Conservation (phyloP, 2,797 vertebrate genomes). For the Ctenosaura bakeri region DNA sequence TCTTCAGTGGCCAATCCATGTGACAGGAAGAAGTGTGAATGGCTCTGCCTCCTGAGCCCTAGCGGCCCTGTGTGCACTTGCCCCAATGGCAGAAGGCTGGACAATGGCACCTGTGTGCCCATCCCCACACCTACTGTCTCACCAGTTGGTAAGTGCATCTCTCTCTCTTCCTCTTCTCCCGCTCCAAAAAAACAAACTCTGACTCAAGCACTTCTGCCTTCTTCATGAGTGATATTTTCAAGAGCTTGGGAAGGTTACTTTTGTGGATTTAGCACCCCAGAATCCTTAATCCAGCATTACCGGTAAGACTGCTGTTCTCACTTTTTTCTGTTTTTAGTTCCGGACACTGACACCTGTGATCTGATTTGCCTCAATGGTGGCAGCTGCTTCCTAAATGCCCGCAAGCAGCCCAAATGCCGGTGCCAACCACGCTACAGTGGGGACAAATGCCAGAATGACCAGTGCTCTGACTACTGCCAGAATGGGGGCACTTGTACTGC, state of each 20-base stretch:
- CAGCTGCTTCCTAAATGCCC: constrained; percentile 95
- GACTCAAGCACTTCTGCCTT: not conserved
- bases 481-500: constrained; percentile 94
- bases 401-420: constrained; percentile 93
- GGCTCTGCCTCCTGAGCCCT: constrained; percentile 96
- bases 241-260: not conserved
- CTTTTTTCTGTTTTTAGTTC: constrained; percentile 60
- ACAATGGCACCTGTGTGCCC: constrained; percentile 93
- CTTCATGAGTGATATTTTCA: not conserved
- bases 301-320: not conserved
- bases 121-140: constrained; percentile 86
- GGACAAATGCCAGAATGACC: constrained; percentile 91
- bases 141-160: constrained; percentile 85
- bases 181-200: not conserved
- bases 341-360: constrained; percentile 86
- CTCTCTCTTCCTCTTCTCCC: accelerated
- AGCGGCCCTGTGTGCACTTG: constrained; percentile 95
- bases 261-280: not conserved
- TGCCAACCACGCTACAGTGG: constrained; percentile 94
- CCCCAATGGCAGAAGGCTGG: constrained; percentile 91
- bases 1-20: constrained; percentile 92
- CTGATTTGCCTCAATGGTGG: constrained; percentile 91
- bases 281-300: not conserved
- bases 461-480: constrained; percentile 93
- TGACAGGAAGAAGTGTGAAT: constrained; percentile 96